Base-by-base conservation (phyloP, 2,888 invertebrate genomes). In the Epicampocera succincta region DNA sequence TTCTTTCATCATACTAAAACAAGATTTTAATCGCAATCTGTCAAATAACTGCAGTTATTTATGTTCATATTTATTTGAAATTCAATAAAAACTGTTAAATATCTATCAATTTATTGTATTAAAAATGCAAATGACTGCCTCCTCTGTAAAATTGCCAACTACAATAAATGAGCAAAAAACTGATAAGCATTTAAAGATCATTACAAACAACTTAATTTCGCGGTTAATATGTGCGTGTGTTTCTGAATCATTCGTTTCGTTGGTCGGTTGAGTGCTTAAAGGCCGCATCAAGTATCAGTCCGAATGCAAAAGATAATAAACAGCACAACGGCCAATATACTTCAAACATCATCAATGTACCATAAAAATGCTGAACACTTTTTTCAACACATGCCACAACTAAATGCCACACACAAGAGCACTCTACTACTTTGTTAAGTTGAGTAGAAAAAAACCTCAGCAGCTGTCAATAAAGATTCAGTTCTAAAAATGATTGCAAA, bases 151-250 rank as follows among this genome's bases (percentile, higher is more conserved):
- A 74, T 65, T 68, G 68, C 50, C 56, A 63, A 50, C 46, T 69
- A n/a, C n/a, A n/a, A n/a, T n/a, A 73, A 81, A 77, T 77, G 73
- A 61, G 69, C 68, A 73, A 81, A 33, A 77, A 58, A 75, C 48
- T 58, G 63, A 65, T 73, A 71, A 48, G 17, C 19, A 77, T 69
- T 69, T 69, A 50, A 52, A 82, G 77, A 82, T 82, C 81, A 74
- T 65, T 77, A 60, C 58, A 82, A 77, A 82, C 81, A 82, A 82
- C 73, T 82, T 77, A 82, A 77, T 82, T 77, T 69, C 42, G 73
- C 50, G 69, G 69, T 58, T 73, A 82, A 71, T 68, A 69, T 42
- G 48, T 33, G 66, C 40, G 48, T 3, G 9, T 19, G 17, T 13
- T 29, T 60, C 19, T 17, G 13, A 38, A 58, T 21, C 21, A 48